Base-by-base conservation (phyloP, 2,888 invertebrate genomes). In the Macaria notata region DNA sequence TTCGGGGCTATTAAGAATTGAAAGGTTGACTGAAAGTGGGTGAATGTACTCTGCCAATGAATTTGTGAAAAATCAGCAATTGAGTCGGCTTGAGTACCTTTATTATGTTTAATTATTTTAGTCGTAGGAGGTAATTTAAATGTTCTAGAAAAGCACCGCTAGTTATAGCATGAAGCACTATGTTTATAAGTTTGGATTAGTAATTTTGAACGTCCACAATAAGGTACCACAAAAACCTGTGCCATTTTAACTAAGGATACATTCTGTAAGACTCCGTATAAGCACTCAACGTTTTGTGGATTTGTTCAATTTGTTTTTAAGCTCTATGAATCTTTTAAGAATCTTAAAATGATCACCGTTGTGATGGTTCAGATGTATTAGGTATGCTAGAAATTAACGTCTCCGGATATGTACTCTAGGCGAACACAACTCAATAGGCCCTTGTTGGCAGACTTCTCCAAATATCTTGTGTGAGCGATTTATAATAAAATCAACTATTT, bases 161-260 rank as follows among this genome's bases (percentile, higher is more conserved):
- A 38, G 50, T 50, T 19, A 31, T 39, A 38, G 31, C 38, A 29
- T 33, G 19, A 36, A 44, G 7, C 52, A 52, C 31, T 46, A 41
- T 48, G 44, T 44, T 39, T 38, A 48, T 49, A 49, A 49, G 19
- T 56, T 54, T 46, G 49, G 55, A 51, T 47, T 29, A 54, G 42
- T 36, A 56, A 56, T 47, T 47, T 53, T 44, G 50, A 55, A 56
- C 62, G 61, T 64, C 62, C 61, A 61, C 72, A 68, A 62, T 70
- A 70, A 68, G 58, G 64, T 71, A 71, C 65, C 71, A 71, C 53
- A 71, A 69, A 64, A 63, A 64, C 68, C 63, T 70, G 82, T 83
- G 82, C 82, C 82, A 82, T 82, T 76, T 68, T 69, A 69, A 73
- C 67, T 75, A 70, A 71, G 65, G 44, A 50, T 62, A 44, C 44